Conservation (phyloP, 2,113 vertebrate genomes). For the Aix galericulata region DNA sequence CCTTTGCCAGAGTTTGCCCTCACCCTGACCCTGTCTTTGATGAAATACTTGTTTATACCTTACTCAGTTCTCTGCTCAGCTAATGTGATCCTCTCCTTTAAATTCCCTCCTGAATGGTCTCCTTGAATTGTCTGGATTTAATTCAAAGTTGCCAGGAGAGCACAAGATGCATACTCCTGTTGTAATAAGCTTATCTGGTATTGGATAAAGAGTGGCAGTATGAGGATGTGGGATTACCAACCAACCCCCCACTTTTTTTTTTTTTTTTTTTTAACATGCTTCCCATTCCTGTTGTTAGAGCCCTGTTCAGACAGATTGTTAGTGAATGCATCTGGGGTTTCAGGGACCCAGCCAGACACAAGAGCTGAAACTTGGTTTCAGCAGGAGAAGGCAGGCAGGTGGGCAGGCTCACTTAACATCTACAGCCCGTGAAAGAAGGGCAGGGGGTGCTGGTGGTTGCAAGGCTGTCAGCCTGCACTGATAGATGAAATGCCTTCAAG, state of each 20-base stretch:
- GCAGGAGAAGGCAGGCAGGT: not conserved
- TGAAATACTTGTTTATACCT: slow-evolving; percentile 60
- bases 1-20: slow-evolving; percentile 40
- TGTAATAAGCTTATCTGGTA: slow-evolving; percentile 3
- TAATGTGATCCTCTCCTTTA: slow-evolving; percentile 10
- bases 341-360: not conserved
- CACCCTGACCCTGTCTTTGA: slow-evolving; percentile 33
- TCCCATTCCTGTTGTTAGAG: not conserved
- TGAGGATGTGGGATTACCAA: not conserved
- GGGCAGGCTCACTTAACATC: not conserved
- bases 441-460: not conserved
- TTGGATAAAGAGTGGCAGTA: not conserved
- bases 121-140: slow-evolving; percentile 24
- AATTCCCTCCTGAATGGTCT: slow-evolving; percentile 29
- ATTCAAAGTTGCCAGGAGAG: slow-evolving; percentile 18
- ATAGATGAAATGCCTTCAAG: not conserved
- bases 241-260: no score
- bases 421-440: not conserved
- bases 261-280: not conserved
- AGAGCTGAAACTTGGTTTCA: not conserved
- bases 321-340: not conserved
- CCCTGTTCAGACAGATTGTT: not conserved
- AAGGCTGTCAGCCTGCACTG: not conserved
- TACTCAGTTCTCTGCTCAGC: not conserved
- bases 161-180: not conserved